These are phyloP conservation scores for Drosophila navojoa DNA, from an alignment of 1,140 invertebrate species.

Conservation along the genomic window DNA sequence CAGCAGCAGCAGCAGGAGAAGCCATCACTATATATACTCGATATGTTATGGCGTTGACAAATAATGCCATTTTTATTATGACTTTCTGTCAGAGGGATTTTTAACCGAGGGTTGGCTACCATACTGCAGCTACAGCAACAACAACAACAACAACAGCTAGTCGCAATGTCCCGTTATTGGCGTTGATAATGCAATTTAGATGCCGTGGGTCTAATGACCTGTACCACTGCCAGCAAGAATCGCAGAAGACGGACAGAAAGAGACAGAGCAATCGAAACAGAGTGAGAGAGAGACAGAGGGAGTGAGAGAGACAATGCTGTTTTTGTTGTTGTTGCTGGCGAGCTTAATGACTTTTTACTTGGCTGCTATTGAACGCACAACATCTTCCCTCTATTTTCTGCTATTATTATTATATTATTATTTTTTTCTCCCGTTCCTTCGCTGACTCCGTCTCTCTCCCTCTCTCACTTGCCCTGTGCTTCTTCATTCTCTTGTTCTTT, in stretches of 20 bases:
- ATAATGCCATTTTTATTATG: slow-evolving; percentile 80
- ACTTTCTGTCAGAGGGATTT: slow-evolving; percentile 17
- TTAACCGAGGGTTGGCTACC: neutral
- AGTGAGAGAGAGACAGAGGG: slow-evolving; percentile 20
- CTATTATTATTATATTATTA: slow-evolving; percentile 43
- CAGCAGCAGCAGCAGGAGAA: neutral
- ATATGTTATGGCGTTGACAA: slow-evolving; percentile 77
- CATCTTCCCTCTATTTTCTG: slow-evolving; percentile 24
- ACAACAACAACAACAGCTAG: slow-evolving; percentile 1
- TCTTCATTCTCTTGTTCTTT: slow-evolving; percentile 41
- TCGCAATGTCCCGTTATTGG: slow-evolving; percentile 64
- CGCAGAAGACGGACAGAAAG: slow-evolving; percentile 14
- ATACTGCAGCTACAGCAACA: slow-evolving; percentile 6
- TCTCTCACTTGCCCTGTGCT: neutral
- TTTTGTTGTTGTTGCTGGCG: slow-evolving; percentile 42
- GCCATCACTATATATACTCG: slow-evolving; percentile 17
- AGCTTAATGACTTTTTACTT: slow-evolving; percentile 77
- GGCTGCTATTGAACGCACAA: slow-evolving; percentile 51
- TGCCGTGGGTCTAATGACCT: slow-evolving; percentile 74
- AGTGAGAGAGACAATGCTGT: slow-evolving; percentile 16
- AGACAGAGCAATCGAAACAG: no score
- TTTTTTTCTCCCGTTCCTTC: slow-evolving; percentile 13
- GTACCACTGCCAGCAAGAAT: slow-evolving; percentile 29
- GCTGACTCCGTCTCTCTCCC: no score
- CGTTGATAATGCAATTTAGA: slow-evolving; percentile 79